A percentile compares a stretch with the other conserved stretches of the same genome.
Evolutionary conservation across 2,797 vertebrate species (phyloP).

Genomic region (Hydrophis major): DNA sequence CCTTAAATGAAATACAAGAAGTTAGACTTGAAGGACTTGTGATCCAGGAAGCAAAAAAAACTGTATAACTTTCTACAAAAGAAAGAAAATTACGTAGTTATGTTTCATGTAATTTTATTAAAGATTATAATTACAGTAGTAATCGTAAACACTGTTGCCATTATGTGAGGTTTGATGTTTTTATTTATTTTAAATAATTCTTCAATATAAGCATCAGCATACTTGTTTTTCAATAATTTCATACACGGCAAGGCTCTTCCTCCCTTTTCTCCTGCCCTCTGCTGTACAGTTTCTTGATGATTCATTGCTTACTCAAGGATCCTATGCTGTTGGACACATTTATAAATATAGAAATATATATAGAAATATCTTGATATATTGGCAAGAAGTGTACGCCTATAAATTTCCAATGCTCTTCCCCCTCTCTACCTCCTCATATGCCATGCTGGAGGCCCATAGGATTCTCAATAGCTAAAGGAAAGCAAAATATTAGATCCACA

Average conservation of each 20-base stretch:
- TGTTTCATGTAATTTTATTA: not conserved
- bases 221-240: not conserved
- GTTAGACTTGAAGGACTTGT: not conserved
- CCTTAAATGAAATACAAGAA: not conserved
- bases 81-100: not conserved
- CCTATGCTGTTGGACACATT: not conserved
- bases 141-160: not conserved
- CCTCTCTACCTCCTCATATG: not conserved
- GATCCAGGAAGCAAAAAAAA: not conserved
- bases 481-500: not conserved
- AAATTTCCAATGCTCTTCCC: not conserved
- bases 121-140: not conserved
- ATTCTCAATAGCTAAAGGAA: not conserved
- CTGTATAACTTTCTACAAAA: not conserved
- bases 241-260: not conserved
- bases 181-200: not conserved
- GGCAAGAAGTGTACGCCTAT: no score
- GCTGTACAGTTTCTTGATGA: not conserved
- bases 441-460: not conserved
- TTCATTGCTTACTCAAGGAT: slow-evolving; percentile 1
- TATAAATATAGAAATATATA: not conserved
- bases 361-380: no score
- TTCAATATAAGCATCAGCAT: not conserved
- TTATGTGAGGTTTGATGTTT: not conserved
- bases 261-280: not conserved